These are phyloP conservation scores for Oscheius onirici DNA, from an alignment of 2,888 invertebrate genomes.

Conservation along the genomic window DNA sequence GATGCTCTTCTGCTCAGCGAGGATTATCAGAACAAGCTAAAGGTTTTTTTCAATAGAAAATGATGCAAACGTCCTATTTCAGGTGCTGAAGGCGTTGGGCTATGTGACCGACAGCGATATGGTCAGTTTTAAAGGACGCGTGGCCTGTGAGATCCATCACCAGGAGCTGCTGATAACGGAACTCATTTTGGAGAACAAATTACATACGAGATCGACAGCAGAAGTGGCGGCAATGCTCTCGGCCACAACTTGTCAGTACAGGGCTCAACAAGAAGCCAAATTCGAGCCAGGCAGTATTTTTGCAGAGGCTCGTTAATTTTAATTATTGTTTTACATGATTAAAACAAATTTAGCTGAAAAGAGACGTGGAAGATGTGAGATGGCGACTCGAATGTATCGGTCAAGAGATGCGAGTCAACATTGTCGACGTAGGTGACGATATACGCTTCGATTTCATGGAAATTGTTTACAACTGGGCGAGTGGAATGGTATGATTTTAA, in stretches of 20 bases:
- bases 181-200: slow-evolving; percentile 87
- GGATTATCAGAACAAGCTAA: slow-evolving; percentile 83
- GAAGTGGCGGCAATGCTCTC: slow-evolving; percentile 94
- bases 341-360: slow-evolving; percentile 77
- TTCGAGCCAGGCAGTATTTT: slow-evolving; percentile 39
- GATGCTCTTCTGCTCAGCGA: slow-evolving; percentile 87
- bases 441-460: slow-evolving; percentile 90
- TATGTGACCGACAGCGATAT: slow-evolving; percentile 80
- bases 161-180: slow-evolving; percentile 86
- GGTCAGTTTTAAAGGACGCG: slow-evolving; percentile 83
- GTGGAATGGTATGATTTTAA: slow-evolving; percentile 79
- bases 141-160: slow-evolving; percentile 69
- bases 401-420: slow-evolving; percentile 3
- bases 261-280: slow-evolving; percentile 72
- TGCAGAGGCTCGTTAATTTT: slow-evolving; percentile 50
- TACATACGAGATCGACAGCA: slow-evolving; percentile 78
- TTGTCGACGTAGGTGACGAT: slow-evolving; percentile 67
- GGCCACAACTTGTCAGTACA: slow-evolving; percentile 89
- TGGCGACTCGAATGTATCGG: slow-evolving; percentile 63
- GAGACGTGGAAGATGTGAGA: slow-evolving; percentile 77
- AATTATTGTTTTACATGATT: background rate
- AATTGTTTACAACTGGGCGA: slow-evolving; percentile 95
- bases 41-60: slow-evolving; percentile 59
- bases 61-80: background rate
- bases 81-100: slow-evolving; percentile 80